Percentiles rank a stretch among this genome's conserved stretches.
Conservation (phyloP, 2,113 vertebrate species). For the Lota lota region DNA sequence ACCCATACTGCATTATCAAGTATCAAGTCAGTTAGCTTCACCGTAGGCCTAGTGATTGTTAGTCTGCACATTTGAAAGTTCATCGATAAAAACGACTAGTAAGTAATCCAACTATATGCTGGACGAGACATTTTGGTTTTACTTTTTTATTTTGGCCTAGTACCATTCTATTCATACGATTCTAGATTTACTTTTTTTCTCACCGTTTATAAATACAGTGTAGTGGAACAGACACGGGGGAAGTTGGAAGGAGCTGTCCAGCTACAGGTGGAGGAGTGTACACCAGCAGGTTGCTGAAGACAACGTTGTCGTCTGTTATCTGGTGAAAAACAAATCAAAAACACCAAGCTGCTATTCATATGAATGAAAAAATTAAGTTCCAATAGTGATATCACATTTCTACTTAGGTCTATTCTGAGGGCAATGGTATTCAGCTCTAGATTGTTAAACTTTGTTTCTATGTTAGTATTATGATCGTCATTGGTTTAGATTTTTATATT, state of each 20-base stretch:
- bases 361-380: too few relatives aligned
- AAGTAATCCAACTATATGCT: not conserved
- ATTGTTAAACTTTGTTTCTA: too few relatives aligned
- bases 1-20: not conserved
- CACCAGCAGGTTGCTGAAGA: conserved; percentile 34
- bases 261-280: conserved; percentile 5
- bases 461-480: too few relatives aligned
- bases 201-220: conserved; percentile 29
- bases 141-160: not conserved
- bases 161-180: not conserved
- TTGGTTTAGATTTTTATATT: too few relatives aligned
- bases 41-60: too few relatives aligned
- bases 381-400: too few relatives aligned
- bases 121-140: not conserved
- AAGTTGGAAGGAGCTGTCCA: not conserved
- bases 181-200: not conserved
- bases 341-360: conserved; percentile 31
- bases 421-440: too few relatives aligned
- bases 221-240: not conserved
- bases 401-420: too few relatives aligned
- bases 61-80: too few relatives aligned
- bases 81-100: too few relatives aligned
- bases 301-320: conserved; percentile 12
- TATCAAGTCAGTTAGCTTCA: not conserved
- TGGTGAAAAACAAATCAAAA: not conserved